phyloP scores from a whole-genome alignment of 2,797 vertebrate species.

The Alcedo atthis region DNA sequence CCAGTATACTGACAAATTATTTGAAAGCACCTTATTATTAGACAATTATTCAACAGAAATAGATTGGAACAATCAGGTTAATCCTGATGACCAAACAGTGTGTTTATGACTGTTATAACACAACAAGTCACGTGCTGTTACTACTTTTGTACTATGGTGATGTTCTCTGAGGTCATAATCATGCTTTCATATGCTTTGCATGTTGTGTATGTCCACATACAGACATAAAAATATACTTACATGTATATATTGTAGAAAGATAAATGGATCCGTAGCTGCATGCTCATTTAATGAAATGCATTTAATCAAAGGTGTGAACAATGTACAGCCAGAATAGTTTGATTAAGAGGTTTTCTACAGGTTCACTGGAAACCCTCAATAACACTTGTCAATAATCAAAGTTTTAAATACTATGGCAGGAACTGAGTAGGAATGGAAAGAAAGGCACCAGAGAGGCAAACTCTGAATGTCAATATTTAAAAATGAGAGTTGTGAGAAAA shows the following conservation, averaged over 20 bases:
- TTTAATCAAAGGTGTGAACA: slow-evolving; percentile 42
- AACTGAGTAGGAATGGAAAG: slow-evolving; percentile 65
- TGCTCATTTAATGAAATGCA: not conserved
- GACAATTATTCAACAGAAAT: not conserved
- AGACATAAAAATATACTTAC: not conserved
- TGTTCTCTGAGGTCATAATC: not conserved
- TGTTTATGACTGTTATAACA: not conserved
- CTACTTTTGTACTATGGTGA: not conserved
- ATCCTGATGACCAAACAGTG: not conserved
- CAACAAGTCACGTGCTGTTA: rapidly evolving
- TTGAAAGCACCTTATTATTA: slow-evolving; percentile 1
- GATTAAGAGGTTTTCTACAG: slow-evolving; percentile 62
- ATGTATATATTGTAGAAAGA: not conserved
- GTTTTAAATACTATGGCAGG: slow-evolving; percentile 68
- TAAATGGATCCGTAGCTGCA: not conserved
- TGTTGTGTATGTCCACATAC: not conserved
- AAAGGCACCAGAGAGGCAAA: slow-evolving; percentile 73
- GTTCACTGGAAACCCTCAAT: slow-evolving; percentile 42
- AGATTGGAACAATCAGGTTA: not conserved
- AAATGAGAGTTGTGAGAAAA: slow-evolving; percentile 62
- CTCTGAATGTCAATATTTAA: slow-evolving; percentile 73
- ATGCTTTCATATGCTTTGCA: not conserved
- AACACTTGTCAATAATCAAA: slow-evolving; percentile 70
- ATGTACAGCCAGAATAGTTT: not conserved
- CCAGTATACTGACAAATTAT: not conserved